These are phyloP conservation scores for Acleris emargana DNA, from an alignment of 2,888 invertebrate genomes.

Conservation along the genomic window DNA sequence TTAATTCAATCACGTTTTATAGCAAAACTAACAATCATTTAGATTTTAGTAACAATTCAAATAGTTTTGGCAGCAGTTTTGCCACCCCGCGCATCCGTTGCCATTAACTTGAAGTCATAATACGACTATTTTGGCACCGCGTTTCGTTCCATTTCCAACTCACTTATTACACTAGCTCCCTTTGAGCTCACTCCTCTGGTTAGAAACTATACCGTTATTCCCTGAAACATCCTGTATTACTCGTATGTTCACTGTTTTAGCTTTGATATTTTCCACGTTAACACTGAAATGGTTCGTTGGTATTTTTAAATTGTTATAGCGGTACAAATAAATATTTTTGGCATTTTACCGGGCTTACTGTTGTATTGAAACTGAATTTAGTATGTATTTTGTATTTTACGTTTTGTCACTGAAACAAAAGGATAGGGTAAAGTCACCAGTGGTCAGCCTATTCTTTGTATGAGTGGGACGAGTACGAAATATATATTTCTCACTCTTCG, in stretches of 20 bases:
- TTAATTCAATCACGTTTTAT: too few species aligned
- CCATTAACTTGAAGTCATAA: conserved; percentile 8
- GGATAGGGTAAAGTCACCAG: too few species aligned
- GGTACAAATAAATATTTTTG: too few species aligned
- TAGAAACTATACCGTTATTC: conserved; percentile 20
- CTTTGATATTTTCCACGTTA: not conserved
- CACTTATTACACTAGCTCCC: conserved; percentile 1
- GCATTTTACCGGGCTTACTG: too few species aligned
- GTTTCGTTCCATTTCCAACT: conserved; percentile 20
- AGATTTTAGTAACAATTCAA: not conserved
- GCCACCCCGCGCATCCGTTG: conserved; percentile 5
- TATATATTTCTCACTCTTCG: too few species aligned
- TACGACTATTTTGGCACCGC: conserved; percentile 13
- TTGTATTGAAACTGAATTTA: too few species aligned
- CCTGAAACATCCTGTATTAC: conserved; percentile 1
- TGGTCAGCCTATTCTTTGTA: too few species aligned
- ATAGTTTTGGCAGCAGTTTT: conserved; percentile 4
- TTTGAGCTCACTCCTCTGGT: conserved; percentile 9
- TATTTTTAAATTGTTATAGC: too few species aligned
- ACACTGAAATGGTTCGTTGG: not conserved
- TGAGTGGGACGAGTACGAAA: too few species aligned
- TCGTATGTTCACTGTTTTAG: not conserved
- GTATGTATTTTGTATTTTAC: too few species aligned
- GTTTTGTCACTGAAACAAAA: too few species aligned
- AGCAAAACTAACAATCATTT: too few species aligned